phyloP scores from a whole-genome alignment of 1,140 invertebrate species.

The Trichomalopsis sarcophagae region DNA sequence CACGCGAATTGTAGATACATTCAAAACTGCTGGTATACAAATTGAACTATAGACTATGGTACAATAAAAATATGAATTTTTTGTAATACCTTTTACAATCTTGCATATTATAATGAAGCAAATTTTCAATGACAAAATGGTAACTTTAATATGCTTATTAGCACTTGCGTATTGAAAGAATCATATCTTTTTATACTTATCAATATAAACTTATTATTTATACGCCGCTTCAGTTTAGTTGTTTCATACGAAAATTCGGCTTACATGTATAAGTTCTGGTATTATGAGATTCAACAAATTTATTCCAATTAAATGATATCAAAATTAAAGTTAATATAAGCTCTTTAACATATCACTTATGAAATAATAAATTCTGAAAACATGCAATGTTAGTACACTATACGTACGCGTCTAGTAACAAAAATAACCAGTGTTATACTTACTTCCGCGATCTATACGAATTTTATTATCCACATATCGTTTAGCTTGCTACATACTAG shows the following conservation, averaged over 20 bases:
- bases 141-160: constrained; percentile 33
- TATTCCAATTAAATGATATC: neutral
- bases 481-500: neutral
- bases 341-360: too few relatives aligned
- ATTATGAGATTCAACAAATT: neutral
- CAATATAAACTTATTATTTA: neutral
- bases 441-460: neutral
- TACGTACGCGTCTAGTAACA: too few relatives aligned
- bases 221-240: neutral
- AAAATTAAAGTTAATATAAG: too few relatives aligned
- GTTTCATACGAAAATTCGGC: neutral
- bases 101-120: neutral
- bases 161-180: constrained; percentile 18
- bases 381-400: neutral
- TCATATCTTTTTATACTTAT: neutral
- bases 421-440: too few relatives aligned
- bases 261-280: too few relatives aligned
- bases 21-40: neutral
- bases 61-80: constrained; percentile 7
- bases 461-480: neutral
- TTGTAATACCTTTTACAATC: neutral
- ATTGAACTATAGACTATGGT: neutral
- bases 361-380: too few relatives aligned
- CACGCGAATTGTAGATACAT: neutral
- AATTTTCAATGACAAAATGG: neutral